A percentile compares a stretch with the other conserved stretches of the same genome.
These are phyloP conservation scores for Micromussa lordhowensis DNA, from an alignment of 92 coral and sea anemone genomes.

Conservation along the genomic window DNA sequence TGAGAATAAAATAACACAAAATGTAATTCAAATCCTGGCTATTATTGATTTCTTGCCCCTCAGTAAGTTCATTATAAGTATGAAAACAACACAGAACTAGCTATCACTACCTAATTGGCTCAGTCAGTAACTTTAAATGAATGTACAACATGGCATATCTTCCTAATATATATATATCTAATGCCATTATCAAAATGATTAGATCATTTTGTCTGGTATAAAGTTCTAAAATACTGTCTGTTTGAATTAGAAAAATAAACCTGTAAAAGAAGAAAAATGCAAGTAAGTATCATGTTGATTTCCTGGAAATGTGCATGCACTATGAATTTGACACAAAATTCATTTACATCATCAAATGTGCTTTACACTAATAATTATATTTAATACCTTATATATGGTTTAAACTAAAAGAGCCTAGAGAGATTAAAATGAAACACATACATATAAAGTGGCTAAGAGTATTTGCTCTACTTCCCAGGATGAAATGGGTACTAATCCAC, in stretches of 20 bases:
- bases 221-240: conserved; percentile 40
- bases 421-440: too few species aligned
- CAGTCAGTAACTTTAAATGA: not conserved
- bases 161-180: conserved; percentile 27
- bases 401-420: too few species aligned
- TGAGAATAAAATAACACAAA: not conserved
- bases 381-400: too few species aligned
- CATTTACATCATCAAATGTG: too few species aligned
- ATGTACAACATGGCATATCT: conserved; percentile 1
- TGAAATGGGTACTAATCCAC: too few species aligned
- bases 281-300: not conserved
- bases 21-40: not conserved
- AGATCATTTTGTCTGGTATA: not conserved
- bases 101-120: not conserved
- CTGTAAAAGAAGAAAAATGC: conserved; percentile 51
- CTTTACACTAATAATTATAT: too few species aligned
- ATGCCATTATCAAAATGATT: conserved; percentile 27
- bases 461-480: too few species aligned
- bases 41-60: not conserved
- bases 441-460: too few species aligned
- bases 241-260: conserved; percentile 78
- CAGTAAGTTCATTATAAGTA: not conserved
- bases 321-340: too few species aligned
- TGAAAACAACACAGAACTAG: not conserved
- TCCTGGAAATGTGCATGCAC: too few species aligned